Conservation (phyloP, 1,140 invertebrate genomes). For the Drosophila pruinosa region DNA sequence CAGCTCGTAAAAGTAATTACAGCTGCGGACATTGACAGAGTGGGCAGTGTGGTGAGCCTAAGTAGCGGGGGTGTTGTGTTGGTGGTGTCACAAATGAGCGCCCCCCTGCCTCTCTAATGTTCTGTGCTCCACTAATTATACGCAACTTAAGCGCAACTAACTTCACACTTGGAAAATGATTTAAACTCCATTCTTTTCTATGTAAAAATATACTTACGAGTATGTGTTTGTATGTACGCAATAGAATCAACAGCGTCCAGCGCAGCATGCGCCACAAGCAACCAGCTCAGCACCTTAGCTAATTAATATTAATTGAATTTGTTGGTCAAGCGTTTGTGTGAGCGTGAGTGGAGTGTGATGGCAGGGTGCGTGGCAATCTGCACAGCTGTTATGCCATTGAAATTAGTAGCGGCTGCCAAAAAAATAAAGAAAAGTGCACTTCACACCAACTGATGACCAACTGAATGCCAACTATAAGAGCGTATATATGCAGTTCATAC, state of each 20-base stretch:
- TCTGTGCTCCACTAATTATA: slow-evolving; percentile 64
- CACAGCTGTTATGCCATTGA: slow-evolving; percentile 66
- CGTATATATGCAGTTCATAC: too few species aligned
- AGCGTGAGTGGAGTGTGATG: not conserved
- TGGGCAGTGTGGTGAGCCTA: not conserved
- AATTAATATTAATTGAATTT: slow-evolving; percentile 82
- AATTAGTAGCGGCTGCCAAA: slow-evolving; percentile 64
- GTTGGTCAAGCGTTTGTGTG: slow-evolving; percentile 39
- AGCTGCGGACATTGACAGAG: slow-evolving; percentile 19
- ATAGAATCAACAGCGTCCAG: slow-evolving; percentile 57
- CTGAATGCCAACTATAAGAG: slow-evolving; percentile 50
- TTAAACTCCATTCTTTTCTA: slow-evolving; percentile 76
- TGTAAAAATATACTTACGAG: slow-evolving; percentile 4
- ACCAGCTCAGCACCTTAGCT: slow-evolving; percentile 71
- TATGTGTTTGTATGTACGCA: not conserved
- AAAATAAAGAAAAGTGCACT: slow-evolving; percentile 38
- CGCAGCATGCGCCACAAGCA: slow-evolving; percentile 46
- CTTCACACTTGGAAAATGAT: slow-evolving; percentile 82
- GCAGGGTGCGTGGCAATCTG: slow-evolving; percentile 55
- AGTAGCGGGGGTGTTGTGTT: slow-evolving; percentile 15
- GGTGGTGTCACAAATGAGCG: slow-evolving; percentile 48
- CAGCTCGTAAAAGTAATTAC: slow-evolving; percentile 82
- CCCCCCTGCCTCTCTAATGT: slow-evolving; percentile 23
- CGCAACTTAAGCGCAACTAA: slow-evolving; percentile 79
- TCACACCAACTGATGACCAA: slow-evolving; percentile 46